phyloP scores from a whole-genome alignment of 2,113 vertebrate species.

The Melanerpes aurifrons region DNA sequence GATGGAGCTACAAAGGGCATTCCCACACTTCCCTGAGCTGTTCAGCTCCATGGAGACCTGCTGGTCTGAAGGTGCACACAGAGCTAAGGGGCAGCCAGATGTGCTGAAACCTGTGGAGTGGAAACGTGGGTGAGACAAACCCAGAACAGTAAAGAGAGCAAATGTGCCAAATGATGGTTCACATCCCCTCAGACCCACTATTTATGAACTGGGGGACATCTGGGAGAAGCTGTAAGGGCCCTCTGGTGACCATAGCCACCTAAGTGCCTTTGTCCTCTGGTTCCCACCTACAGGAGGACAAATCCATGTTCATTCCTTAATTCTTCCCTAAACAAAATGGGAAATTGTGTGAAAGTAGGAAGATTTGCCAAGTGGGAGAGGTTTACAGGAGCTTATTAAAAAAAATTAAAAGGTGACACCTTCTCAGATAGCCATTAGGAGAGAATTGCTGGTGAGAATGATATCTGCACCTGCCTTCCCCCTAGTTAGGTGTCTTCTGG shows the following conservation, averaged over 20 bases:
- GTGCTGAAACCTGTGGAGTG: neutral
- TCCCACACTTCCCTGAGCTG: neutral
- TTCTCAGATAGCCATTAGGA: neutral
- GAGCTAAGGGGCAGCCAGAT: neutral
- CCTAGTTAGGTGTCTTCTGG: neutral
- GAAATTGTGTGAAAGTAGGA: neutral
- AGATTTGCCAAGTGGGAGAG: neutral
- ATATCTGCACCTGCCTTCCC: neutral
- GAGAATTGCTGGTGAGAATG: neutral
- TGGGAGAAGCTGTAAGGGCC: neutral
- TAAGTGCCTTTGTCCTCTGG: neutral
- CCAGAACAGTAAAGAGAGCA: neutral
- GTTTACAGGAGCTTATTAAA: neutral
- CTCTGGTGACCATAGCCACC: neutral
- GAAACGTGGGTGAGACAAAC: neutral
- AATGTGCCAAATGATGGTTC: neutral
- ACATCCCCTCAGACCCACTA: neutral
- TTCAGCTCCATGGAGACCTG: neutral
- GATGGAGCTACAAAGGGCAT: neutral
- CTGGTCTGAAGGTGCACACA: neutral
- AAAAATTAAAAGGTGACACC: neutral
- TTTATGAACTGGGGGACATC: neutral
- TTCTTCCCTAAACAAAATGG: neutral
- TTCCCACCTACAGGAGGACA: neutral
- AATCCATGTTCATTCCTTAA: neutral